These are phyloP conservation scores for Drosophila bocqueti DNA, from an alignment of 1,140 invertebrate species.

Conservation along the genomic window DNA sequence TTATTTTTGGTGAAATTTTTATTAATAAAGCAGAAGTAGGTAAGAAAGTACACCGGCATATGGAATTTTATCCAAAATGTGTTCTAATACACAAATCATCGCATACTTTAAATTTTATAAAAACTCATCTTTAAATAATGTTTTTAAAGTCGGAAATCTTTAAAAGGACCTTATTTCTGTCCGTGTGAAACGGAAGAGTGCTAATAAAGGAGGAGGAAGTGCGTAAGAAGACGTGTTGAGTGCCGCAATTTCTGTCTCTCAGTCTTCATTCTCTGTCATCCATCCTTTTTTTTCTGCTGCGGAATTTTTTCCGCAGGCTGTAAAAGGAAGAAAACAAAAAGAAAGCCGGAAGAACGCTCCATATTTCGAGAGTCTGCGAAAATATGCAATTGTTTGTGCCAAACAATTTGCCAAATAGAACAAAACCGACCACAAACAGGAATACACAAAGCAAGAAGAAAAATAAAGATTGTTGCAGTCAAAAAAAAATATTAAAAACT, in stretches of 20 bases:
- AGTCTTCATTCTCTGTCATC: conserved; percentile 12
- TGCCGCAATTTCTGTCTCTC: conserved; percentile 21
- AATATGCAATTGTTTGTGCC: conserved; percentile 69
- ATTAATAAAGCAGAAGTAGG: neutral
- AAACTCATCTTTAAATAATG: neutral
- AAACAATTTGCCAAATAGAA: conserved; percentile 62
- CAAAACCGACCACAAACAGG: conserved; percentile 23
- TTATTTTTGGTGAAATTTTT: neutral
- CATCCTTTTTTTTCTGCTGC: neutral
- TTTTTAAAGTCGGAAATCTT: neutral
- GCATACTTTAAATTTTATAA: neutral
- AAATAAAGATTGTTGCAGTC: neutral
- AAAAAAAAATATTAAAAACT: neutral
- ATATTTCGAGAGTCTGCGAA: conserved; percentile 58
- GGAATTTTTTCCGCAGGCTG: conserved; percentile 20
- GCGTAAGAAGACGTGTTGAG: conserved; percentile 27
- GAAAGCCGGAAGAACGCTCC: conserved; percentile 26
- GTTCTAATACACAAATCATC: neutral
- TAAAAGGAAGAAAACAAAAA: conserved; percentile 4
- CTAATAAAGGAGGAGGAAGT: conserved; percentile 4
- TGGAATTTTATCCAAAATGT: neutral
- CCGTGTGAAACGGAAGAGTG: neutral
- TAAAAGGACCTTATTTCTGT: neutral
- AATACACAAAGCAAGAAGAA: conserved; percentile 1
- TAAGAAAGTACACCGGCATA: neutral